A percentile compares a stretch with the other conserved stretches of the same genome.
These are phyloP conservation scores for Pseudomyrmex concolor DNA, from an alignment of 1,140 invertebrate species.

Conservation along the genomic window DNA sequence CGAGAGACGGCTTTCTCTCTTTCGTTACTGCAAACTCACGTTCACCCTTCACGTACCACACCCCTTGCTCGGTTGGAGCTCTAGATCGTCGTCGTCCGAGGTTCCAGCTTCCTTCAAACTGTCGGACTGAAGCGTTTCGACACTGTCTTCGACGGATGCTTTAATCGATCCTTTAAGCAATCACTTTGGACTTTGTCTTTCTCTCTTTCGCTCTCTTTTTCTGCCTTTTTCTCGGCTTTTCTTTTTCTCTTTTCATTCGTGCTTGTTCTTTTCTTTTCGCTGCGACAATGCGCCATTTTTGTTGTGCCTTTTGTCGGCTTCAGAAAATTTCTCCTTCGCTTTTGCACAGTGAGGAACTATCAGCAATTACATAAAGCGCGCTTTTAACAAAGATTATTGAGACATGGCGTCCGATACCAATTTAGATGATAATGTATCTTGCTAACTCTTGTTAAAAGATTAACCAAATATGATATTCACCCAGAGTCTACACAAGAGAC, in stretches of 20 bases:
- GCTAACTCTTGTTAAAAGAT: neutral
- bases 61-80: conserved; percentile 48
- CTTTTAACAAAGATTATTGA: conserved; percentile 35
- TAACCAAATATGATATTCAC: too few species aligned
- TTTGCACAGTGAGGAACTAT: conserved; percentile 8
- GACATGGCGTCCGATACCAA: neutral
- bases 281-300: conserved; percentile 49
- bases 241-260: conserved; percentile 17
- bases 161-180: conserved; percentile 63
- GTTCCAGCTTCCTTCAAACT: conserved; percentile 58
- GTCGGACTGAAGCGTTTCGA: conserved; percentile 50
- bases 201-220: conserved; percentile 20
- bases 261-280: conserved; percentile 29
- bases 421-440: neutral
- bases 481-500: too few species aligned
- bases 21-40: conserved; percentile 68
- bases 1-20: conserved; percentile 58
- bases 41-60: conserved; percentile 61
- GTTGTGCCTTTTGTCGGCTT: conserved; percentile 31
- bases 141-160: conserved; percentile 53
- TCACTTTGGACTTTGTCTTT: conserved; percentile 49
- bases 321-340: conserved; percentile 18
- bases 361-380: neutral
- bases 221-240: conserved; percentile 15
- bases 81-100: conserved; percentile 49